Percentiles rank a stretch among this genome's conserved stretches.
Evolutionary conservation across 1,140 invertebrate genomes (phyloP).

Genomic region (Chlorops oryzae): DNA sequence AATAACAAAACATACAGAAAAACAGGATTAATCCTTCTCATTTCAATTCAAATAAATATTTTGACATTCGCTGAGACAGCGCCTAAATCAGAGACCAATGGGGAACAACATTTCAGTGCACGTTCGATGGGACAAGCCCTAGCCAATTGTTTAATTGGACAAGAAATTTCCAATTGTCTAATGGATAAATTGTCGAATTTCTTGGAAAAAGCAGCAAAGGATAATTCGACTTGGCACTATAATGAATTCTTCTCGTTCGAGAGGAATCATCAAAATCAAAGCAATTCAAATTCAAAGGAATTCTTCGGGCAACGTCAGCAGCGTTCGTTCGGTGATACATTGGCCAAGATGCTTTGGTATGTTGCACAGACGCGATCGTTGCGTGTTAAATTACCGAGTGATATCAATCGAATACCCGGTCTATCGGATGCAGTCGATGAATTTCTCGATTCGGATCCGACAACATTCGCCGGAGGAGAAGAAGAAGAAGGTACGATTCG

Average conservation of each 20-base stretch:
- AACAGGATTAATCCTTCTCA: no score
- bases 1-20: no score
- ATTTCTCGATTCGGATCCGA: constrained; percentile 20
- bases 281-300: no score
- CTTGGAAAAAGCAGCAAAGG: constrained; percentile 52
- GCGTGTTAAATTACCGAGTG: constrained; percentile 24
- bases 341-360: constrained; percentile 24
- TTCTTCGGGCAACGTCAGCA: no score
- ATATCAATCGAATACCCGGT: constrained; percentile 13
- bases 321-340: constrained; percentile 17
- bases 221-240: constrained; percentile 54
- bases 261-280: no score
- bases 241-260: constrained; percentile 55
- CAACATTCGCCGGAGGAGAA: neutral
- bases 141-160: constrained; percentile 43
- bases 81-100: no score
- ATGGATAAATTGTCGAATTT: constrained; percentile 52
- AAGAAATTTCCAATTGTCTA: constrained; percentile 51
- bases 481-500: constrained; percentile 42
- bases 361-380: constrained; percentile 30
- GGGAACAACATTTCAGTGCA: constrained; percentile 14
- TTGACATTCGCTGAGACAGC: no score
- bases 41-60: no score
- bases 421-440: constrained; percentile 38
- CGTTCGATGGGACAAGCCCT: constrained; percentile 23